Conservation (phyloP, 2,888 invertebrate genomes). For the Labia minor region DNA sequence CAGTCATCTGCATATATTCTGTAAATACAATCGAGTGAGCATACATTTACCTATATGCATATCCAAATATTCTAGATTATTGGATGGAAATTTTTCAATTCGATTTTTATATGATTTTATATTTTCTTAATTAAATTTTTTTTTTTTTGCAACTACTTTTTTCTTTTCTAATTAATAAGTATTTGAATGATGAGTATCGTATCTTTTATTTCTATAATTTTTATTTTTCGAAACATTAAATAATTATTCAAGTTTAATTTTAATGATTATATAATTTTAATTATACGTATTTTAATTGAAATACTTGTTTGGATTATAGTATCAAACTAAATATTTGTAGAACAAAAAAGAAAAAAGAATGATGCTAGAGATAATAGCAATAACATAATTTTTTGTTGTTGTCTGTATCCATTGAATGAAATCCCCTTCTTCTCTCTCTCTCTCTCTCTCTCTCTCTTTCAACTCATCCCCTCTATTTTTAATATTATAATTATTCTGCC, state of each 20-base stretch:
- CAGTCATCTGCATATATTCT: conserved; percentile 2
- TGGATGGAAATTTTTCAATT: not conserved
- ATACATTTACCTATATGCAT: conserved; percentile 6
- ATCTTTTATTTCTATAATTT: not conserved
- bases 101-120: not conserved
- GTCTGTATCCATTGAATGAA: too few relatives aligned
- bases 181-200: too few relatives aligned
- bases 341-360: not conserved
- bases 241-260: not conserved
- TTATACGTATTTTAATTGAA: not conserved
- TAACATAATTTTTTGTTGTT: not conserved
- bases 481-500: not conserved
- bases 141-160: too few relatives aligned
- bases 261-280: not conserved
- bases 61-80: not conserved
- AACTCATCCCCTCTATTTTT: not conserved
- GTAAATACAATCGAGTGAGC: not conserved
- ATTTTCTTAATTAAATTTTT: not conserved
- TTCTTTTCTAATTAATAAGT: too few relatives aligned
- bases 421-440: too few relatives aligned
- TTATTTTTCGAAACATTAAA: not conserved
- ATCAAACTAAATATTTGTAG: not conserved
- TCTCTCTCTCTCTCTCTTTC: too few relatives aligned
- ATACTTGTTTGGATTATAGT: not conserved
- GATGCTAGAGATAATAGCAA: not conserved